Evolutionary conservation across 30 jellyfish, hydroid and myxozoan species (phyloP).

Genomic region (Cassiopea xamachana): DNA sequence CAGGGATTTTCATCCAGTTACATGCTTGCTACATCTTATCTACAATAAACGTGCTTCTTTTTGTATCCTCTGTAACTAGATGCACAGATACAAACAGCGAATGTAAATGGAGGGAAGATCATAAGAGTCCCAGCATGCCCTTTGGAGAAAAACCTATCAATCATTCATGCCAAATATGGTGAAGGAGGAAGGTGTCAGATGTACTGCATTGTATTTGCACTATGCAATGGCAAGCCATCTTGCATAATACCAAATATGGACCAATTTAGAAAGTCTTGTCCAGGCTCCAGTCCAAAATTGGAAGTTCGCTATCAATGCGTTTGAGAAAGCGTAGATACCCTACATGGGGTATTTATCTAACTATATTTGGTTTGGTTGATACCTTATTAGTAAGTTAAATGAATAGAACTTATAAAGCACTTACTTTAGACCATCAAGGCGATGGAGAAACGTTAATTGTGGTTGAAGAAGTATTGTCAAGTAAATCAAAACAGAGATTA

Average conservation of each 20-base stretch:
- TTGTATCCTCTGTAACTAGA: conserved; percentile 5
- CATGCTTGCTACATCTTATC: no score
- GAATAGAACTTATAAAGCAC: no score
- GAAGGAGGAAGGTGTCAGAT: conserved; percentile 73
- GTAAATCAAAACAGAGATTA: no score
- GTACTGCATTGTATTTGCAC: conserved; percentile 82
- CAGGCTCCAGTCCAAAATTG: conserved; percentile 72
- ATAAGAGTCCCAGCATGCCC: conserved; percentile 72
- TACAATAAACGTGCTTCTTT: background rate
- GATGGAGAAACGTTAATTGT: no score
- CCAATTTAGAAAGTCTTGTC: conserved; percentile 69
- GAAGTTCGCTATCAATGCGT: conserved; percentile 75
- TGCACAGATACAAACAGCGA: conserved; percentile 52
- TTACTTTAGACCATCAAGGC: no score
- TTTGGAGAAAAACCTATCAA: conserved; percentile 52
- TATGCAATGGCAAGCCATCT: conserved; percentile 77
- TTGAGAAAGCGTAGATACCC: background rate
- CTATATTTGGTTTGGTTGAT: conserved; percentile 1
- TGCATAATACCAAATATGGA: conserved; percentile 85
- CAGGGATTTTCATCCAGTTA: no score
- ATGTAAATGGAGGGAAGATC: conserved; percentile 40
- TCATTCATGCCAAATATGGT: conserved; percentile 76
- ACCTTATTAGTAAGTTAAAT: background rate
- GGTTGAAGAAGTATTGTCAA: no score
- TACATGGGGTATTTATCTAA: background rate